Conservation (phyloP, 1,140 invertebrate species). For the Drosophila truncata region DNA sequence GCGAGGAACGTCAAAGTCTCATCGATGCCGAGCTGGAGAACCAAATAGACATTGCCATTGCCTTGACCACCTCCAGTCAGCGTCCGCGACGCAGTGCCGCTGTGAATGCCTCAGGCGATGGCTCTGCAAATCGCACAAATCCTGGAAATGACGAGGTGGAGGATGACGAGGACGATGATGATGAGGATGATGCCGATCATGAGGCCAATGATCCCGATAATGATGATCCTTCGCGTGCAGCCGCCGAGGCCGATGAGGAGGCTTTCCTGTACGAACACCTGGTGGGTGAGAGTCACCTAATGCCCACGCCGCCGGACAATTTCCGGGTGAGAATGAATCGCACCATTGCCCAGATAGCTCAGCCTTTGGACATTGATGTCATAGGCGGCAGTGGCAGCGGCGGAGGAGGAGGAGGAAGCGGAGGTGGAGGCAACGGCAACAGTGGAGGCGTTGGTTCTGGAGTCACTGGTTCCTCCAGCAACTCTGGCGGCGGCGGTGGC, state of each 20-base stretch:
- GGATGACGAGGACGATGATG: slow-evolving; percentile 29
- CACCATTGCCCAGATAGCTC: slow-evolving; percentile 63
- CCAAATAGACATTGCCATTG: slow-evolving; percentile 62
- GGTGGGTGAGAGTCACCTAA: slow-evolving; percentile 33
- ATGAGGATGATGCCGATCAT: slow-evolving; percentile 30
- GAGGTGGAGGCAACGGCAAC: not conserved
- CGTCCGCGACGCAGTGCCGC: slow-evolving; percentile 70
- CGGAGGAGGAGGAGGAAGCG: slow-evolving; percentile 3
- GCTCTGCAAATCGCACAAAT: slow-evolving; percentile 4
- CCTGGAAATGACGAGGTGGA: slow-evolving; percentile 21
- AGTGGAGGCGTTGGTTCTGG: not conserved
- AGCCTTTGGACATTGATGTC: slow-evolving; percentile 72
- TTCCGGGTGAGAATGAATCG: slow-evolving; percentile 68
- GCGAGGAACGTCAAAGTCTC: slow-evolving; percentile 12
- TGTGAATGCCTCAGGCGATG: slow-evolving; percentile 40
- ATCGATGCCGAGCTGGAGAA: slow-evolving; percentile 41
- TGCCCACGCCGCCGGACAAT: slow-evolving; percentile 52
- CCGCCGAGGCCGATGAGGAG: slow-evolving; percentile 3
- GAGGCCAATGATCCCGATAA: slow-evolving; percentile 18
- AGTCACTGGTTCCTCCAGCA: not conserved
- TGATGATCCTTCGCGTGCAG: not conserved
- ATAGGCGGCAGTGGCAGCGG: slow-evolving; percentile 51
- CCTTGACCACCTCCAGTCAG: slow-evolving; percentile 50
- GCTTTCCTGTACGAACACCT: slow-evolving; percentile 56
- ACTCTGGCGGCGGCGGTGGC: not conserved